Base-by-base conservation (phyloP, 2,888 invertebrate genomes). In the Lasioglossum zephyrum region DNA sequence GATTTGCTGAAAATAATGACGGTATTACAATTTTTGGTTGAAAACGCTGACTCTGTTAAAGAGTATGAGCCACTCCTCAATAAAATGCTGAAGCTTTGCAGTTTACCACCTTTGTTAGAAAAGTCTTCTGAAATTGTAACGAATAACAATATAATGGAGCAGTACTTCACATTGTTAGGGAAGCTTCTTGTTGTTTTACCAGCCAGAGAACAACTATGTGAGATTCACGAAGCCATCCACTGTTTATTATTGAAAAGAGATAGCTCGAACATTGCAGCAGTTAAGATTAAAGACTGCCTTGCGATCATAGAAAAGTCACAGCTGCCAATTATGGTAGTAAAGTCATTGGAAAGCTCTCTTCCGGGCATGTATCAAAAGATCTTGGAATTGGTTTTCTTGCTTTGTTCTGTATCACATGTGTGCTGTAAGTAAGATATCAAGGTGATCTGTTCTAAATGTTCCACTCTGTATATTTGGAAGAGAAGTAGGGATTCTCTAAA, bases 151-250 rank as follows among this genome's bases (percentile, higher is more conserved):
- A 92, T 93, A 26, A 76, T 95, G 70, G 89, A 93, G 47, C 93
- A 94, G 79, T 95, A 95, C 88, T 95, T 95, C 83, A 93, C 93
- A 6, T 86, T 93, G 31, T 84, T 95, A 49, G 95, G 95, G 82
- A 90, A 93, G 73, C 87, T 95, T 73, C 81, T 93, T 89, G 91
- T 92, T 1, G 91, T 93, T 22, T 87, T 93, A 39, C 87, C 94
- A 4, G 88, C 88, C 4, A 60, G 90, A 44, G 66, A 83, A 73
- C 85, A 91, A 57, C 49, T 90, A 9, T 47, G 77, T 1, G 89
- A 87, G 31, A 57, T 93, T 69, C 87, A 91, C 36, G 47, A 92
- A 39, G 90, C 91, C 60, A 84, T 93, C 18, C 85, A 93, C 44
- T 86, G 86, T 49, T 86, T 93, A 47, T 82, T 93, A 57, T 79